Evolutionary conservation across 2,888 invertebrate species (phyloP).

Genomic region (Caenorhabditis sp.): DNA sequence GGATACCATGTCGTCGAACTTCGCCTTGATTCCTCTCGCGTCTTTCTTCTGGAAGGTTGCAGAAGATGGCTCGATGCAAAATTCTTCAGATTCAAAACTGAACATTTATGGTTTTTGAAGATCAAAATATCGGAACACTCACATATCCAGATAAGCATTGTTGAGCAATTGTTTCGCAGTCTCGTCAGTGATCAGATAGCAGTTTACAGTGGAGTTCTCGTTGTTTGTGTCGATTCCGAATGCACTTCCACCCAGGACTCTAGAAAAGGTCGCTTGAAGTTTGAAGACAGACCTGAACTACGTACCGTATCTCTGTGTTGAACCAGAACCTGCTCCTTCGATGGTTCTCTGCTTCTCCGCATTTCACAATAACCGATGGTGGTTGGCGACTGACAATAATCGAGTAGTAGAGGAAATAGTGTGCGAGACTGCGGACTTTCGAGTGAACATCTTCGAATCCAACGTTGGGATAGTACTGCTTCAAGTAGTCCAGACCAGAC

Average conservation of each 20-base stretch:
- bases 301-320: conserved; percentile 79
- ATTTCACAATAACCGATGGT: conserved; percentile 82
- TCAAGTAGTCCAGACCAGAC: conserved; percentile 78
- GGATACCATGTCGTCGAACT: conserved; percentile 82
- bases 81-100: conserved; percentile 81
- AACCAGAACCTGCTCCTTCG: conserved; percentile 82
- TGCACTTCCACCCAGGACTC: conserved; percentile 81
- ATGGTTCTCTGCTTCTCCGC: conserved; percentile 83
- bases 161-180: conserved; percentile 80
- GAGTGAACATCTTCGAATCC: conserved; percentile 78
- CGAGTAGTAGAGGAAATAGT: conserved; percentile 82
- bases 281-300: background rate
- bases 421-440: conserved; percentile 78
- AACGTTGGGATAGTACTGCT: conserved; percentile 77
- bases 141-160: conserved; percentile 82
- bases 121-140: conserved; percentile 15
- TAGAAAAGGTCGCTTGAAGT: conserved; percentile 25
- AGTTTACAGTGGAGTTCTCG: conserved; percentile 76
- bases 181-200: conserved; percentile 82
- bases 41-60: conserved; percentile 75
- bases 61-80: conserved; percentile 78
- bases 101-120: conserved; percentile 19
- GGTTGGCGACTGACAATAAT: conserved; percentile 82
- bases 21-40: conserved; percentile 74
- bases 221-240: conserved; percentile 78